Evolutionary conservation across 2,797 vertebrate species (phyloP).

Genomic region (Cyprinodon diabolis): DNA sequence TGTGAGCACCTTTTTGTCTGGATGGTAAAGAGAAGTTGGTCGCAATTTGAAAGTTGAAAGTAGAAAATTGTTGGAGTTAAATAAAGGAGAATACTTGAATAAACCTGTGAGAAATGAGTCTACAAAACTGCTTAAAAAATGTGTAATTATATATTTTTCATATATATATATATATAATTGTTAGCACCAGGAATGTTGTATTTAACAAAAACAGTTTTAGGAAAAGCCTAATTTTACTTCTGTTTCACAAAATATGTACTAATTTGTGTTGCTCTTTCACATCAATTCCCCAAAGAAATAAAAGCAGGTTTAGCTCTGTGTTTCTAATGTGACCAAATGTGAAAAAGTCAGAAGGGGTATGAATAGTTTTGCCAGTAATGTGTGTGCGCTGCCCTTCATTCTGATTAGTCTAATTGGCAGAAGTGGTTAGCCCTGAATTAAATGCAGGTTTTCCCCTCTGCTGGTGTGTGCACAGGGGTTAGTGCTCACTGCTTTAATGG

Average conservation of each 20-base stretch:
- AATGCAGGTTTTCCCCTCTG: constrained; percentile 30
- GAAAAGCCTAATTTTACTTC: background rate
- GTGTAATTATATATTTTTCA: too few relatives aligned
- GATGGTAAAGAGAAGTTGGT: background rate
- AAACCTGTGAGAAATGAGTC: background rate
- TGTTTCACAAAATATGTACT: background rate
- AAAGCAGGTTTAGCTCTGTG: background rate
- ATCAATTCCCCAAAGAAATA: background rate
- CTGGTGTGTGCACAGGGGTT: constrained; percentile 51
- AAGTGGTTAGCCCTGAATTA: constrained; percentile 48
- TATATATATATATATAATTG: too few relatives aligned
- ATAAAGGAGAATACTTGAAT: background rate
- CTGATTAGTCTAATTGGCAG: constrained; percentile 36
- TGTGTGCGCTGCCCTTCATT: background rate
- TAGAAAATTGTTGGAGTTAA: background rate
- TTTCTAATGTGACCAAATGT: background rate
- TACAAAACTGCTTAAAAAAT: background rate
- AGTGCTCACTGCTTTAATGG: constrained; percentile 79
- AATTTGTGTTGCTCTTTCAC: background rate
- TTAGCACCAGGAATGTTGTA: background rate
- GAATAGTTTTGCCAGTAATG: background rate
- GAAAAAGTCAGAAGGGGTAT: background rate
- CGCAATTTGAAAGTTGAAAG: background rate
- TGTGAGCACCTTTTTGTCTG: background rate
- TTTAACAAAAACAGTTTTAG: background rate